Base-by-base conservation (phyloP, 2,888 invertebrate species). In the Ochropleura plecta region DNA sequence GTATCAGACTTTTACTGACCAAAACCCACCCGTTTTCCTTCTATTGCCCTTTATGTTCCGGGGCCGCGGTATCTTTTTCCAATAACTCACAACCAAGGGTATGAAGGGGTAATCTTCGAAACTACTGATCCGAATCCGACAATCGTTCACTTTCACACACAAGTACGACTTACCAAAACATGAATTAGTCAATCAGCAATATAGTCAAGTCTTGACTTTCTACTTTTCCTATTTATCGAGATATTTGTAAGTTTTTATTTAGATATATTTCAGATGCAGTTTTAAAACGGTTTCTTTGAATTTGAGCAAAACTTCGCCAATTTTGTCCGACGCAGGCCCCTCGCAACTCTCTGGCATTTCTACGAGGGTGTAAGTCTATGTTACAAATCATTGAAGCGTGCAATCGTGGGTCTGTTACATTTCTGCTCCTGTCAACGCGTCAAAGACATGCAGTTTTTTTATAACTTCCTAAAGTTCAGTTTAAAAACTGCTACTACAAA, bases 351-450 rank as follows among this genome's bases (percentile, higher is more conserved):
- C 1, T 44, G 69, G 0, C 78, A 30, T 12, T 7, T 93, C 92
- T 92, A 86, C 2, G 14, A 10, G 2, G 83, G 83, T 16, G 0
- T 10, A 85, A 62, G n/a, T 90, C 92, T 91, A 73, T 79, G 76
- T 79, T 20, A 79, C 79, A 88, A 91, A 86, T 91, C 90, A 86
- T 78, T 85, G 91, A 86, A 79, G 93, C 93, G 91, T 93, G 88
- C 93, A 90, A 94, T 94, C 92, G 94, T 95, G 95, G 95, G 95
- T 92, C 91, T 92, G 89, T 88, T 88, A 89, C 90, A 90, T 92
- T 93, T 93, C 92, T 91, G 89, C 88, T 92, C 85, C 90, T 94
- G 95, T 95, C 95, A 94, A 92, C 93, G 91, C 90, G 95, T 95
- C 95, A 92, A 86, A 89, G 90, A 88, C 95, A 95, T 88, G 85